Evolutionary conservation across 1,140 invertebrate species (phyloP).

Genomic region (Campoletis sonorensis): DNA sequence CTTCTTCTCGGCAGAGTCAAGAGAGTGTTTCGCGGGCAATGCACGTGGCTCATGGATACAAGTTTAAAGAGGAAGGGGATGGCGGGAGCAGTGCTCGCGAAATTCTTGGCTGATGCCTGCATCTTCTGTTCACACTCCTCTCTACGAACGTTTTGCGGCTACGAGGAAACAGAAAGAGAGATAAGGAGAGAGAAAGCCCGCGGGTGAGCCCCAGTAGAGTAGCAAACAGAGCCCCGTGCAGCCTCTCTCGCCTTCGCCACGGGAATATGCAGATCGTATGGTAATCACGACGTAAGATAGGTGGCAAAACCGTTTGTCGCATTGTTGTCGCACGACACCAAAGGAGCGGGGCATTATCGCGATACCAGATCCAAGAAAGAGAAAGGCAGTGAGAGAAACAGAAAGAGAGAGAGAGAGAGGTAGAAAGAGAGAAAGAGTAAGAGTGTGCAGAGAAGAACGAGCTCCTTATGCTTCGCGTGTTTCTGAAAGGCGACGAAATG

Average conservation of each 20-base stretch:
- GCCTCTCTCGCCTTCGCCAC: constrained; percentile 51
- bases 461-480: constrained; percentile 29
- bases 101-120: constrained; percentile 40
- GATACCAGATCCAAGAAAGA: constrained; percentile 42
- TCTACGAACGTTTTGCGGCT: background rate
- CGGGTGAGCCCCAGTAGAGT: background rate
- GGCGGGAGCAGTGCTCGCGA: background rate
- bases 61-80: background rate
- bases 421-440: constrained; percentile 39
- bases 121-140: constrained; percentile 22
- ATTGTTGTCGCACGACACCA: constrained; percentile 51
- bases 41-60: constrained; percentile 32
- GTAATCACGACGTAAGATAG: constrained; percentile 68
- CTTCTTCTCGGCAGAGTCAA: constrained; percentile 27
- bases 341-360: constrained; percentile 43
- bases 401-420: constrained; percentile 30
- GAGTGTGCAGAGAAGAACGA: constrained; percentile 35
- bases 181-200: background rate
- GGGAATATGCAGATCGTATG: constrained; percentile 73
- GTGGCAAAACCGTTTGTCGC: constrained; percentile 66
- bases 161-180: background rate
- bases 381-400: constrained; percentile 35
- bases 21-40: constrained; percentile 1
- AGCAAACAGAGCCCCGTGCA: constrained; percentile 17
- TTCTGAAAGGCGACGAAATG: background rate